Evolutionary conservation across 2,888 invertebrate species (phyloP).

Genomic region (Onthophagus sagittarius): DNA sequence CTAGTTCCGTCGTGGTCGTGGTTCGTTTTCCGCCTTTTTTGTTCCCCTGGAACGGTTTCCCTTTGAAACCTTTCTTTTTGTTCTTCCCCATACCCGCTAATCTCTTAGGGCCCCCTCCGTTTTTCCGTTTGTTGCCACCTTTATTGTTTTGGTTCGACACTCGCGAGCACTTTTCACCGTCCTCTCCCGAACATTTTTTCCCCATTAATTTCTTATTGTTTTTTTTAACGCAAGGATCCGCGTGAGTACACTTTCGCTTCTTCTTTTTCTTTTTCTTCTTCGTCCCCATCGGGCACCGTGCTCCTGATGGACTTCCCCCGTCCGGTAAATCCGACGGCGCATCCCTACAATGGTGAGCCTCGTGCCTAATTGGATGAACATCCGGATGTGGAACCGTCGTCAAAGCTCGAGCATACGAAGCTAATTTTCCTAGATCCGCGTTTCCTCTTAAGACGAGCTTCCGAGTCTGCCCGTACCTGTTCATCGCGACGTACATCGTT

Average conservation of each 20-base stretch:
- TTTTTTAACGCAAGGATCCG: conserved; percentile 22
- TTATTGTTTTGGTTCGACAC: conserved; percentile 34
- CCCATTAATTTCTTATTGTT: conserved; percentile 38
- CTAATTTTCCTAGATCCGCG: conserved; percentile 62
- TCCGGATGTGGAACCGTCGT: conserved; percentile 55
- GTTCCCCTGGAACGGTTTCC: conserved; percentile 34
- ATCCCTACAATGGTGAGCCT: conserved; percentile 40
- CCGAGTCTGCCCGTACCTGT: conserved; percentile 68
- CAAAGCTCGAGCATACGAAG: conserved; percentile 70
- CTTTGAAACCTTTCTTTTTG: conserved; percentile 50
- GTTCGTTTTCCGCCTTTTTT: conserved; percentile 44
- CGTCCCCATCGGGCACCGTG: conserved; percentile 12
- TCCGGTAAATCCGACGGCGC: conserved; percentile 25
- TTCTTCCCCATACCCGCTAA: conserved; percentile 39
- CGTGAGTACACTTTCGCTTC: conserved; percentile 47
- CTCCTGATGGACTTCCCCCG: conserved; percentile 13
- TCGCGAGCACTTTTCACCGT: conserved; percentile 42
- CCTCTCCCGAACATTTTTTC: conserved; percentile 37
- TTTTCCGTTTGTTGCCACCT: conserved; percentile 49
- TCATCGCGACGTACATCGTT: conserved; percentile 73
- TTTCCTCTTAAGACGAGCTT: conserved; percentile 62
- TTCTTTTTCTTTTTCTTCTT: conserved; percentile 44
- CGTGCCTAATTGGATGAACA: conserved; percentile 49
- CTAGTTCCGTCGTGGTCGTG: conserved; percentile 47
- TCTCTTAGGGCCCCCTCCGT: conserved; percentile 51